Conservation (phyloP, 2,888 invertebrate genomes). For the Leucozona laternaria region DNA sequence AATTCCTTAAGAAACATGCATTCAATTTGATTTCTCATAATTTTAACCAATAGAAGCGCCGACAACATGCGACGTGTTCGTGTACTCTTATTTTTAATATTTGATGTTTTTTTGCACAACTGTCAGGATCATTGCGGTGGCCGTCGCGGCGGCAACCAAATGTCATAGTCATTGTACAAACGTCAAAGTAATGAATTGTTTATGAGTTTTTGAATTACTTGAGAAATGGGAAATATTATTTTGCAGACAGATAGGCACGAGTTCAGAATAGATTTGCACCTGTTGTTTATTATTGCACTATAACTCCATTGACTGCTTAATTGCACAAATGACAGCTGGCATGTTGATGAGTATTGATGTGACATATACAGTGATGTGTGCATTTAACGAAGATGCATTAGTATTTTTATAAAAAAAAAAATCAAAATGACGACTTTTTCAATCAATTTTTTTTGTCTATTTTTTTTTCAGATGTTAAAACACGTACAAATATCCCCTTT, state of each 20-base stretch:
- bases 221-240: neutral
- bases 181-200: slow-evolving; percentile 47
- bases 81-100: no score
- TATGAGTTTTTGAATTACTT: slow-evolving; percentile 28
- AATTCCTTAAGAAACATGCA: no score
- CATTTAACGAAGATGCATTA: slow-evolving; percentile 35
- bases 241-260: neutral
- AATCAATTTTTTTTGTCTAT: slow-evolving; percentile 59
- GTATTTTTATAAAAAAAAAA: neutral
- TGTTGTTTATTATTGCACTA: slow-evolving; percentile 37
- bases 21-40: no score
- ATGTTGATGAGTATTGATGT: neutral
- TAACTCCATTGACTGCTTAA: slow-evolving; percentile 32
- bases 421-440: neutral
- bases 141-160: neutral
- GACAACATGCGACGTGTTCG: neutral
- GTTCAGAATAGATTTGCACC: slow-evolving; percentile 23
- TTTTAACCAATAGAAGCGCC: neutral
- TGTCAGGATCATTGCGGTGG: slow-evolving; percentile 2
- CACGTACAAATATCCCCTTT: slow-evolving; percentile 96
- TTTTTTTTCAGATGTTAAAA: slow-evolving; percentile 90
- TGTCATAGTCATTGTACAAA: slow-evolving; percentile 12
- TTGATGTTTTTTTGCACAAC: slow-evolving; percentile 21
- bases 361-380: slow-evolving; percentile 6
- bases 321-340: slow-evolving; percentile 42